Evolutionary conservation across 2,797 vertebrate species (phyloP), one percentile per base, ranked within the genome.

Genomic region (Remorina albescens): DNA sequence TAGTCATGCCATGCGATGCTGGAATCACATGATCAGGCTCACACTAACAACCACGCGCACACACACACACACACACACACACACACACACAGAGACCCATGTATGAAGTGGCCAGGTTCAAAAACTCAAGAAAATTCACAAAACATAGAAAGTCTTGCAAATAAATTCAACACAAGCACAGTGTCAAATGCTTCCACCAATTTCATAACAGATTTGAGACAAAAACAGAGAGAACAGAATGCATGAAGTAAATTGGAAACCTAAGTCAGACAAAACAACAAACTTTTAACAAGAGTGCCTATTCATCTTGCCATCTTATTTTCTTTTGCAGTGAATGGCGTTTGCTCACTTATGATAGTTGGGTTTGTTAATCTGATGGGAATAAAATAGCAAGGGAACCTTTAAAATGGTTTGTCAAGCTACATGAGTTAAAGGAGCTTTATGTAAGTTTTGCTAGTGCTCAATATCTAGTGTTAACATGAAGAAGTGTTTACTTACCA

Each of bases 1-100:
- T 71, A 80, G 81, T 88, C 91, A 91, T 78, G 86, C 86, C 82
- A 86, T 89, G 90, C 80, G 84, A 82, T 90, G 91, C 82, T 82
- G 86, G 82, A 79, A 75, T 87, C 89, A 83, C 83, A 81, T 68
- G n/a, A 83, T 86, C 73, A 72, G 74, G 62, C 78, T 57, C 16
- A 30, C 37, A 39, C 51, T 46, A 63, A 65, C 50, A 41, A 46
- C 25, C 32, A 32, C 30, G 36, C 16, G 44, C 53, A 56, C 26
- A 71, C 36, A 51, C 66, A 64, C 53, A 21, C 9, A 32, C 30
- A 55, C 60, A 55, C 34, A 23, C 51, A 67, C 13, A 54, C 55
- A 39, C 36, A n/a, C 42, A 44, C 19, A 15, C 16, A 56, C 46
- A 42, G 15, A 49, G 36, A 67, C 51, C 51, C 49, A 46, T 21